Conservation (phyloP, 2,888 invertebrate genomes). For the Parnassius glacialis region DNA sequence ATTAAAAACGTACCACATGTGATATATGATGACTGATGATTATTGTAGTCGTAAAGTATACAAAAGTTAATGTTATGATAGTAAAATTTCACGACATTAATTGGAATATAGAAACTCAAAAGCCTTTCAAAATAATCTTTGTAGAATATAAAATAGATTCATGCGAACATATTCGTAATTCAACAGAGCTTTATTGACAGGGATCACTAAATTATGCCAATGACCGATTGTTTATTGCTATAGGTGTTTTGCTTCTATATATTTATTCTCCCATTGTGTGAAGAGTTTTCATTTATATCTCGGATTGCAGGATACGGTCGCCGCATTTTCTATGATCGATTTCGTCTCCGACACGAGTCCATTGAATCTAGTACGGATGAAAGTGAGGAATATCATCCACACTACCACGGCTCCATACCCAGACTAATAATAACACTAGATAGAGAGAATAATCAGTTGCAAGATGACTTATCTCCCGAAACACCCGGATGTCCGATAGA, state of each 20-base stretch:
- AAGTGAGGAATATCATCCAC: conserved; percentile 59
- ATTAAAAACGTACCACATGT: no score
- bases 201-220: no score
- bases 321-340: conserved; percentile 54
- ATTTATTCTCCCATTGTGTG: conserved; percentile 8
- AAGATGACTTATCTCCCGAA: conserved; percentile 64
- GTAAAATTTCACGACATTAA: no score
- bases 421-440: conserved; percentile 69
- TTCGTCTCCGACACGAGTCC: conserved; percentile 58
- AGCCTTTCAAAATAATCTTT: no score
- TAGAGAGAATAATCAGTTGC: conserved; percentile 62
- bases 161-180: no score
- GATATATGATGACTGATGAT: no score
- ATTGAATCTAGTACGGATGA: conserved; percentile 71
- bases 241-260: conserved; percentile 18
- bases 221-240: neutral
- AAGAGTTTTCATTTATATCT: conserved; percentile 25
- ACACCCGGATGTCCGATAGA: conserved; percentile 67
- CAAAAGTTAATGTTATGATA: no score
- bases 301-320: conserved; percentile 65
- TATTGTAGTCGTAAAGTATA: no score
- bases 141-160: no score
- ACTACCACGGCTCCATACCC: conserved; percentile 69
- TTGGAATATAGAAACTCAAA: no score
- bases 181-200: no score